These are phyloP conservation scores for Exocentrus adspersus DNA, from an alignment of 2,888 invertebrate genomes.

Conservation along the genomic window DNA sequence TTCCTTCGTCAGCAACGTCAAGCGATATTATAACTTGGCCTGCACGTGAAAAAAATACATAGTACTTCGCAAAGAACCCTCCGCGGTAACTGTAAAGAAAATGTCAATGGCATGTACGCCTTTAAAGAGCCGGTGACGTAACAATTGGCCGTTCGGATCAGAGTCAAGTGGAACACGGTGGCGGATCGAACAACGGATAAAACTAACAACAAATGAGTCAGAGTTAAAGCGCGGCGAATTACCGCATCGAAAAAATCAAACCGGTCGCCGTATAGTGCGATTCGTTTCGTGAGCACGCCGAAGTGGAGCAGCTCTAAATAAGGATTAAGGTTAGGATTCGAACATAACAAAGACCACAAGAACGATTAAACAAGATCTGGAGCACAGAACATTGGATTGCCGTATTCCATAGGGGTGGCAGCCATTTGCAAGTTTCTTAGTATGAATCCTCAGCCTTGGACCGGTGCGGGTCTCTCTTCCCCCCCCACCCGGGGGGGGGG, in stretches of 20 bases:
- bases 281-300: too few species aligned
- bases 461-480: too few species aligned
- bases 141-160: background rate
- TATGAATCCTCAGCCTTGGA: too few species aligned
- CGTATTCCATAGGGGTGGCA: too few species aligned
- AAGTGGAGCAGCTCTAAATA: too few species aligned
- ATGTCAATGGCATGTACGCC: constrained; percentile 20
- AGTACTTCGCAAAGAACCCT: constrained; percentile 7
- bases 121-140: background rate
- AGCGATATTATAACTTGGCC: background rate
- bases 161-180: background rate
- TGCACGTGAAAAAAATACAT: constrained; percentile 1
- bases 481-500: too few species aligned
- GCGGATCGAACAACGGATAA: background rate
- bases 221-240: constrained; percentile 1
- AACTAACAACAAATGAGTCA: background rate
- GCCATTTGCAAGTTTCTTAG: too few species aligned
- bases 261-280: background rate
- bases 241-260: background rate
- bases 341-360: too few species aligned
- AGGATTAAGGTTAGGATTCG: too few species aligned
- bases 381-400: too few species aligned
- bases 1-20: background rate
- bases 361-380: too few species aligned
- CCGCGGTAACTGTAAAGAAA: constrained; percentile 22